Percentiles rank a stretch among this genome's conserved stretches.
Conservation (phyloP, 2,888 invertebrate species). For the Aspidapion aeneum region DNA sequence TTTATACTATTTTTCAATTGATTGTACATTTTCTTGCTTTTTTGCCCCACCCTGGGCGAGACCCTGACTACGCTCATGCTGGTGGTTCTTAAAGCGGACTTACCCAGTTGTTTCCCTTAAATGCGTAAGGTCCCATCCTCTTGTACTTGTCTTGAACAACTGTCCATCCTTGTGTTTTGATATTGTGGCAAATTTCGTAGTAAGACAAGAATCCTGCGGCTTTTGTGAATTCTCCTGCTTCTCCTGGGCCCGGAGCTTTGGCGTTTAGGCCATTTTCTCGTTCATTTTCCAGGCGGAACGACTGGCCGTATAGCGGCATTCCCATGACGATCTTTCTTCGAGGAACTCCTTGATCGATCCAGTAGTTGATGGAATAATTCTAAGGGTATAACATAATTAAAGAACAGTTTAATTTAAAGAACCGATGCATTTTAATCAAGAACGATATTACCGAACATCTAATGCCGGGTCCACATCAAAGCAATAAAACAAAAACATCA, state of each 20-base stretch:
- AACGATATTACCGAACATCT: too few relatives aligned
- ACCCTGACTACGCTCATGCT: too few relatives aligned
- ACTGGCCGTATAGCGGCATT: slow-evolving; percentile 86
- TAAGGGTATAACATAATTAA: too few relatives aligned
- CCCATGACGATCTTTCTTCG: slow-evolving; percentile 82
- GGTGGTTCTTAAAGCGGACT: too few relatives aligned
- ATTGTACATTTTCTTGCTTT: too few relatives aligned
- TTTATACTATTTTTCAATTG: too few relatives aligned
- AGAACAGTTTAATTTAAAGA: too few relatives aligned
- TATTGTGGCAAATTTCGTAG: slow-evolving; percentile 86
- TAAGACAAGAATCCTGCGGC: slow-evolving; percentile 86
- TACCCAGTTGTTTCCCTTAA: slow-evolving; percentile 88
- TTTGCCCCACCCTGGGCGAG: too few relatives aligned
- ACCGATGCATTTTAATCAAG: too few relatives aligned
- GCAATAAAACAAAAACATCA: too few relatives aligned
- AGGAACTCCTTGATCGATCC: slow-evolving; percentile 83
- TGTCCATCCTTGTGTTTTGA: slow-evolving; percentile 74
- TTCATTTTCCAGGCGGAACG: slow-evolving; percentile 66
- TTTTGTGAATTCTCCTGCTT: slow-evolving; percentile 80
- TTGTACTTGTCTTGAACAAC: slow-evolving; percentile 73
- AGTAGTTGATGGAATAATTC: slow-evolving; percentile 87
- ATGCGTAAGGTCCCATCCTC: slow-evolving; percentile 86
- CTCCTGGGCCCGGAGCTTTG: slow-evolving; percentile 72
- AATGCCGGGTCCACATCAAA: too few relatives aligned
- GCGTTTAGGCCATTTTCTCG: slow-evolving; percentile 67